A percentile compares a stretch with the other conserved stretches of the same genome.
Evolutionary conservation across 2,113 vertebrate species (phyloP).

Genomic region (Ochotona princeps): DNA sequence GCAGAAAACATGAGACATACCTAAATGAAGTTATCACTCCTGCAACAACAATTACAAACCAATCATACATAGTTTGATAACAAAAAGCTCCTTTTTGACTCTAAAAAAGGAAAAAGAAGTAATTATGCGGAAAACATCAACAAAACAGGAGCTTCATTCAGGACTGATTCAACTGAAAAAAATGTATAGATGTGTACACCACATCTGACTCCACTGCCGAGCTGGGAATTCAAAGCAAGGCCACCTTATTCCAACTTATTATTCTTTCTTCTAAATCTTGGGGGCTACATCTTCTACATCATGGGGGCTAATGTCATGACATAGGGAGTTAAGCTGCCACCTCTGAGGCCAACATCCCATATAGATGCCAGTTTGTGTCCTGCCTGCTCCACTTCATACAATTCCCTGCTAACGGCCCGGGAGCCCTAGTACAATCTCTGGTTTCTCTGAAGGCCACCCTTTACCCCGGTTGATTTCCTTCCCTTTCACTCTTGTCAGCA

Average conservation of each 20-base stretch:
- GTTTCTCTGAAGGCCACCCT: neutral
- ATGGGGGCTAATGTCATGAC: no score
- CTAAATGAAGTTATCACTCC: constrained; percentile 17
- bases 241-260: neutral
- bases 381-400: no score
- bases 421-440: neutral
- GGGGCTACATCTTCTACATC: neutral
- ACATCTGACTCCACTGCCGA: neutral
- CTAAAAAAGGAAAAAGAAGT: constrained; percentile 9
- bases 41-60: constrained; percentile 17
- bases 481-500: neutral
- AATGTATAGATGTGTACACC: neutral
- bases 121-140: neutral
- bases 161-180: neutral
- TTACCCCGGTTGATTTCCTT: neutral
- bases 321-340: no score
- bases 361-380: no score
- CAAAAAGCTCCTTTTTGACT: neutral
- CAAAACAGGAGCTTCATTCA: constrained; percentile 18
- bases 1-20: constrained; percentile 33
- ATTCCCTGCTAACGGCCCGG: no score
- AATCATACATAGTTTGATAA: constrained; percentile 1
- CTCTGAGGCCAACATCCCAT: no score
- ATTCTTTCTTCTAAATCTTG: constrained; percentile 5
- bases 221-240: neutral